These are phyloP conservation scores for Branchellion lobata DNA, from an alignment of 2,888 invertebrate genomes.

Conservation along the genomic window DNA sequence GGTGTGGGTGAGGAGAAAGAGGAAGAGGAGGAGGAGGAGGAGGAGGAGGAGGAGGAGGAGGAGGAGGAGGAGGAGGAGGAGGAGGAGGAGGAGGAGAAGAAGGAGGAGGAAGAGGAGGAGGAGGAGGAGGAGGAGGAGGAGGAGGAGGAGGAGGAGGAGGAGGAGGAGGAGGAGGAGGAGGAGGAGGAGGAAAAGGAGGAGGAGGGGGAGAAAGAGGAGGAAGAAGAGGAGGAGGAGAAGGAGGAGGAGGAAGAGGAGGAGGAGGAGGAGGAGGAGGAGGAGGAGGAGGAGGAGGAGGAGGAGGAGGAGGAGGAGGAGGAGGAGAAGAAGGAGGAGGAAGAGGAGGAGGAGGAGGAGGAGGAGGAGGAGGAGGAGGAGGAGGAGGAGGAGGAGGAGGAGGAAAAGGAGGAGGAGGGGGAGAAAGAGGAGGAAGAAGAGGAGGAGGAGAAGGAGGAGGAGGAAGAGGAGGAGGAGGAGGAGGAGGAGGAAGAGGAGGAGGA, in stretches of 20 bases:
- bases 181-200: slow-evolving; percentile 10
- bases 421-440: not conserved
- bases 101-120: not conserved
- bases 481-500: not conserved
- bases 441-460: not conserved
- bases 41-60: not conserved
- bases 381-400: not conserved
- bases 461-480: slow-evolving; percentile 20
- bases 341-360: not conserved
- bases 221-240: not conserved
- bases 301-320: not conserved
- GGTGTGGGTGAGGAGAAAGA: not conserved
- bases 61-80: not conserved
- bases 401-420: not conserved
- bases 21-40: not conserved
- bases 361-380: slow-evolving; percentile 13
- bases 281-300: not conserved
- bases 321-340: not conserved
- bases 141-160: not conserved
- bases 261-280: not conserved
- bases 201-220: not conserved
- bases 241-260: not conserved
- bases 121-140: not conserved
- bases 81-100: not conserved
- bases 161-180: not conserved